Percentiles rank a stretch among this genome's conserved stretches.
phyloP scores from a whole-genome alignment of 2,113 vertebrate species.

The Galemys pyrenaicus region DNA sequence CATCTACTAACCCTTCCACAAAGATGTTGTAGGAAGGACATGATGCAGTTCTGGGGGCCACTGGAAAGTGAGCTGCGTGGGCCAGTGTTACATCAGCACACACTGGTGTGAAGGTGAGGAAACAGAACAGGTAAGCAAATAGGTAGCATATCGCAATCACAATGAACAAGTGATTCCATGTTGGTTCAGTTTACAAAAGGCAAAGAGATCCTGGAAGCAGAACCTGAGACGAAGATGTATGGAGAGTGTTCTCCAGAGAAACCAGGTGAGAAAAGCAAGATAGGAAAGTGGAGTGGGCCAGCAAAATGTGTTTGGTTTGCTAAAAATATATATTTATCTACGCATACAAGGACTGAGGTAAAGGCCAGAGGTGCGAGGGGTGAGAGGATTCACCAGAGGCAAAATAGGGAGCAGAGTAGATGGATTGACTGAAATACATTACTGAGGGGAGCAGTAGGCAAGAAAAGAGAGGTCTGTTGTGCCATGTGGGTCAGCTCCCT shows the following conservation, averaged over 20 bases:
- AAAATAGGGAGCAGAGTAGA: too few relatives aligned
- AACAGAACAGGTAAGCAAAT: neutral
- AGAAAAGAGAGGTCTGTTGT: too few relatives aligned
- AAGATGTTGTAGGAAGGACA: neutral
- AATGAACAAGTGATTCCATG: neutral
- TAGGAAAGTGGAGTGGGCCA: neutral
- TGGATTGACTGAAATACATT: too few relatives aligned
- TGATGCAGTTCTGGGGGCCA: neutral
- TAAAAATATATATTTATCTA: too few relatives aligned
- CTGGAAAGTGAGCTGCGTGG: neutral
- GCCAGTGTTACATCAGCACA: neutral
- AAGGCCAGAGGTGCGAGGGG: too few relatives aligned
- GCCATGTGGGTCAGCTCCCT: too few relatives aligned
- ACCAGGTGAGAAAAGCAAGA: neutral
- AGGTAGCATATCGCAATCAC: neutral
- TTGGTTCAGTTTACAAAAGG: neutral
- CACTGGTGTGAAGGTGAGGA: neutral
- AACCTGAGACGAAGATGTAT: neutral
- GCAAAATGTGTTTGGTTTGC: too few relatives aligned
- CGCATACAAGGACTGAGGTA: too few relatives aligned
- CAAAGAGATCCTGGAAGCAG: neutral
- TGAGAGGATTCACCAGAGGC: too few relatives aligned
- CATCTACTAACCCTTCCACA: neutral
- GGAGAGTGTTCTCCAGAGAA: neutral
- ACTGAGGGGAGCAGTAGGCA: too few relatives aligned